Base-by-base conservation (phyloP, 2,797 vertebrate genomes). In the Furcifer pardalis region DNA sequence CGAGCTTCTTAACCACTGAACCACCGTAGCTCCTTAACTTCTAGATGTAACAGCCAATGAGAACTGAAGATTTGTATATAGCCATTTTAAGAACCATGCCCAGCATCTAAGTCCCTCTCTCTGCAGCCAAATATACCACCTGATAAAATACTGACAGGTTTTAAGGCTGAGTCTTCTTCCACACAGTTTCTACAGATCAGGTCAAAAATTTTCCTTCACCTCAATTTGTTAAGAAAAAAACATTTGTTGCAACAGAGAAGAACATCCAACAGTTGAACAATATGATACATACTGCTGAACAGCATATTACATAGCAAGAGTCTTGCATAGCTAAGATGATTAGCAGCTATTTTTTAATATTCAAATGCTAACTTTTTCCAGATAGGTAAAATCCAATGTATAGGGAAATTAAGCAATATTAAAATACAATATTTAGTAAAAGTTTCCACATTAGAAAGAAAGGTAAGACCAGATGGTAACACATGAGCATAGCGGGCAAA, bases 391-490 rank as follows among this genome's bases (percentile, higher is more conserved):
- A 82, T 73, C 68, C 80, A 78, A 25, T 72, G 79, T 66, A 68
- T 66, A 83, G 32, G 82, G 73, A 86, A 63, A 19, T 82, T 73
- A 86, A 77, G 75, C 79, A 73, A 86, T 77, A 69, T 86, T 86
- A 86, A 86, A 86, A 88, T 79, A 95, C 90, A 92, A 82, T 77
- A 91, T 89, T 65, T 1, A 89, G 83, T 30, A 1, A 35, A 17
- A 83, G 85, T 77, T 72, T 81, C n/a, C 30, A 32, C 83, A 49
- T n/a, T 84, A 56, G 78, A 75, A 86, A 49, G 35, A 84, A 9
- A n/a, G 10, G 60, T 62, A 72, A 19, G 84, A 62, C 60, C 19
- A 62, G 2, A 62, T 35, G 52, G 40, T 37, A 68, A 40, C 52
- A 60, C 7, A 35, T 77, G 65, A 72, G 56, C 19, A 17, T 59